phyloP scores from a whole-genome alignment of 30 jellyfish, hydroid and myxozoan genomes.

The Euphysa ruthae region DNA sequence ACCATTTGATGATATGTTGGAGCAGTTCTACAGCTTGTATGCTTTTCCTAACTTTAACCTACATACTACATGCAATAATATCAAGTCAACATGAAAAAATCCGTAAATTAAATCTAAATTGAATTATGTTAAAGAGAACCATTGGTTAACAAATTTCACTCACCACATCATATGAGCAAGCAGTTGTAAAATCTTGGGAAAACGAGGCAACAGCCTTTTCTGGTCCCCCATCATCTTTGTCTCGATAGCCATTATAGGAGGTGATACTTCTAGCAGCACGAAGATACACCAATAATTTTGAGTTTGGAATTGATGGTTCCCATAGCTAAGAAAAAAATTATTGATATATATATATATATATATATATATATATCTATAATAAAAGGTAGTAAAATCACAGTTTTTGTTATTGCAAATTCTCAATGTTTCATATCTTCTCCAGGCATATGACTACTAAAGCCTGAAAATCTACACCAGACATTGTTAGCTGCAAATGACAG shows the following conservation, averaged over 20 bases:
- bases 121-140: no score
- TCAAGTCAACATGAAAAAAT: no score
- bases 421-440: no score
- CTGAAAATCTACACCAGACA: no score
- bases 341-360: not conserved
- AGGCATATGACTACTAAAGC: no score
- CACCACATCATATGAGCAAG: slow-evolving; percentile 76
- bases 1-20: no score
- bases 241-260: slow-evolving; percentile 73
- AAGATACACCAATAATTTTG: slow-evolving; percentile 63
- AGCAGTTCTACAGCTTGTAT: no score
- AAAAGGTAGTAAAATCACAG: not conserved
- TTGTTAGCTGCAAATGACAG: no score
- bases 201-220: slow-evolving; percentile 51
- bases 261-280: slow-evolving; percentile 98
- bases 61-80: no score
- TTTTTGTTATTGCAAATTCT: not conserved
- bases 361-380: not conserved
- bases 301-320: slow-evolving; percentile 65
- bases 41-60: no score
- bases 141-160: no score
- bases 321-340: slow-evolving; percentile 47
- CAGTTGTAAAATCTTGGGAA: slow-evolving; percentile 76
- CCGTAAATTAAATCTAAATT: no score
- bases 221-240: slow-evolving; percentile 66